Percentiles rank a stretch among this genome's conserved stretches.
phyloP scores from a whole-genome alignment of 2,888 invertebrate species.

The Ramazzottius varieornatus region DNA sequence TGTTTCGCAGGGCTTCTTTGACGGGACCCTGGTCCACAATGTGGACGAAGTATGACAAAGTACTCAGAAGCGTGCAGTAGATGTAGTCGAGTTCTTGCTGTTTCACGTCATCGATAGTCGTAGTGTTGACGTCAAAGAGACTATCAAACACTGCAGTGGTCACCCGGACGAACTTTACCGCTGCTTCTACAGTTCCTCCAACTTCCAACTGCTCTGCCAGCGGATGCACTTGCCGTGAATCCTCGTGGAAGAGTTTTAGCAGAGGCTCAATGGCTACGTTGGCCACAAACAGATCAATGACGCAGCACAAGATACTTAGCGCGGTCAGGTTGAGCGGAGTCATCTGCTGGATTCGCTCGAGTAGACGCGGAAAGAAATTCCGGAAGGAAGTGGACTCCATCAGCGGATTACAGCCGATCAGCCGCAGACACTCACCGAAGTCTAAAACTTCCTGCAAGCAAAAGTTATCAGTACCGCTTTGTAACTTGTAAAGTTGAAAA shows the following conservation, averaged over 20 bases:
- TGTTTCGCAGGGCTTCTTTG: background rate
- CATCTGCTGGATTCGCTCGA: background rate
- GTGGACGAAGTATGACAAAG: background rate
- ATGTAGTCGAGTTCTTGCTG: background rate
- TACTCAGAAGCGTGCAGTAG: background rate
- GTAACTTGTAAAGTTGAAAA: too few relatives aligned
- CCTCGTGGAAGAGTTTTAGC: background rate
- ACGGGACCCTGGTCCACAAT: background rate
- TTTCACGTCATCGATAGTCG: background rate
- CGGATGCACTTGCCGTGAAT: background rate
- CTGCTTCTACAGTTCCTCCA: too few relatives aligned
- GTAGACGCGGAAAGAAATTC: background rate
- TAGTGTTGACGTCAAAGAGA: background rate
- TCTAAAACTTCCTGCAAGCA: too few relatives aligned
- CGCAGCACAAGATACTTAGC: background rate
- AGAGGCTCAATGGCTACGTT: background rate
- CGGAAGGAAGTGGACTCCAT: background rate
- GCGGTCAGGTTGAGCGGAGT: background rate
- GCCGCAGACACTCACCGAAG: background rate
- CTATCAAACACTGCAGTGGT: background rate
- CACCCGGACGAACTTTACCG: background rate
- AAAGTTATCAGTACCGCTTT: too few relatives aligned
- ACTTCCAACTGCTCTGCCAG: background rate
- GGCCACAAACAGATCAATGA: background rate
- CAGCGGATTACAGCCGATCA: background rate